Conservation (phyloP, 1,140 invertebrate genomes). For the Temnothorax nylanderi region DNA sequence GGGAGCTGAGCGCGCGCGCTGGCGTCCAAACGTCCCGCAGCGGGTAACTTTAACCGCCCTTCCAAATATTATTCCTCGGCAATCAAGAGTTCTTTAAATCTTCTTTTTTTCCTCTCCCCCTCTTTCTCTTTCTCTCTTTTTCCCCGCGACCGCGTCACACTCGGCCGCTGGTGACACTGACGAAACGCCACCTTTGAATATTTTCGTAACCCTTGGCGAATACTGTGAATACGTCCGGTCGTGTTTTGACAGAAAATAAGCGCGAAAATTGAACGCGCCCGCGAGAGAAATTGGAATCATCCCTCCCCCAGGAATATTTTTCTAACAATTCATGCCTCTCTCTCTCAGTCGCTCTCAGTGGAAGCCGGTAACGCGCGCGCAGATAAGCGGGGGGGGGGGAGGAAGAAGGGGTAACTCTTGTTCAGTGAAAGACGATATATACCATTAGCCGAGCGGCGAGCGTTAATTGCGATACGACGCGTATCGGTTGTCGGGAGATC, state of each 20-base stretch:
- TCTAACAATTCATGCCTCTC: constrained; percentile 68
- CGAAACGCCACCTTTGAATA: constrained; percentile 62
- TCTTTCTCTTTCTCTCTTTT: neutral
- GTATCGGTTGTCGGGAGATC: constrained; percentile 24
- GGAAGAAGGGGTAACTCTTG: neutral
- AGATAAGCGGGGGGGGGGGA: neutral
- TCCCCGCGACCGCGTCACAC: neutral
- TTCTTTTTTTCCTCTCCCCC: neutral
- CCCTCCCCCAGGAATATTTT: constrained; percentile 64
- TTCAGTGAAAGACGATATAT: constrained; percentile 39
- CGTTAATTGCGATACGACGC: constrained; percentile 47
- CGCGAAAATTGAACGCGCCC: constrained; percentile 67
- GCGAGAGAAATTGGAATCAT: constrained; percentile 64
- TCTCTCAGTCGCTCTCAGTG: neutral
- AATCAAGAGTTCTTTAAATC: constrained; percentile 68
- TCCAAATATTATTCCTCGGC: constrained; percentile 67
- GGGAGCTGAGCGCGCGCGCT: neutral
- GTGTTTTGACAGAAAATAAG: constrained; percentile 80
- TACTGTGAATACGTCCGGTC: constrained; percentile 57
- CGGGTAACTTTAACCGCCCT: constrained; percentile 64
- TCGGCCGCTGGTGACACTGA: constrained; percentile 37
- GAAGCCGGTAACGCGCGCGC: neutral
- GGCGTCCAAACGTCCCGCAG: constrained; percentile 11
- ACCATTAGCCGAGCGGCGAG: neutral
- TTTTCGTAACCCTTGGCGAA: constrained; percentile 71